Base-by-base conservation (phyloP, 2,113 vertebrate genomes). In the Typhlomys cinereus region DNA sequence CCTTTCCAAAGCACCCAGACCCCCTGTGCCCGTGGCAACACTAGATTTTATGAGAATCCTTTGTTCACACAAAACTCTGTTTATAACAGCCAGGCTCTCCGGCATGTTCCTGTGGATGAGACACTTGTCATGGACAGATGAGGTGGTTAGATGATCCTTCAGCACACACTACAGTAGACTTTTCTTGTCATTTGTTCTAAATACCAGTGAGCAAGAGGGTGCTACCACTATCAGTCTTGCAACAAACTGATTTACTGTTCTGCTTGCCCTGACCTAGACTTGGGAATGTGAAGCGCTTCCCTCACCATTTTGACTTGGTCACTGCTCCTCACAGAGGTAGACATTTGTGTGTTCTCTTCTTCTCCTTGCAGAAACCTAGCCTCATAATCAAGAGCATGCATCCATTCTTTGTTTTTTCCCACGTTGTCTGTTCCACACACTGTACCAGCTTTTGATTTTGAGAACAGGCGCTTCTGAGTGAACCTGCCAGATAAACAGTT, bases 201-300 rank as follows among this genome's bases (percentile, higher is more conserved):
- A 93, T 96, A 96, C 92, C 96, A 91, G 73, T 8, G 59, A 95
- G 78, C 95, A 93, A 93, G 90, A 92, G 92, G 93, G 74, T 46
- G 4, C 61, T 41, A 78, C 0, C 34, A 88, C 89, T 93, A n/a
- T 71, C 92, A 57, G 25, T 70, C 92, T 70, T 71, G 92, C 84
- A 92, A 80, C 91, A 57, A 39, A 86, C 91, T 91, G 88, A 81
- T 81, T 97, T 75, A 48, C 83, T 92, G 57, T 91, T 92, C 87
- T 66, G 39, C 95, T 88, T 88, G 89, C 89, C 12, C 66, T 95
- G 87, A 95, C 90, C 87, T 97, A 95, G 89, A 27, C 87, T 85
- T 95, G 61, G 86, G 90, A 94, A 97, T 64, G 39, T 59, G 76
- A 94, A 89, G 61, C 92, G 36, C 94, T 96, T 93, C 66, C 90